Conservation (phyloP, 2,113 vertebrate genomes). For the Paradoxurus hermaphroditus region DNA sequence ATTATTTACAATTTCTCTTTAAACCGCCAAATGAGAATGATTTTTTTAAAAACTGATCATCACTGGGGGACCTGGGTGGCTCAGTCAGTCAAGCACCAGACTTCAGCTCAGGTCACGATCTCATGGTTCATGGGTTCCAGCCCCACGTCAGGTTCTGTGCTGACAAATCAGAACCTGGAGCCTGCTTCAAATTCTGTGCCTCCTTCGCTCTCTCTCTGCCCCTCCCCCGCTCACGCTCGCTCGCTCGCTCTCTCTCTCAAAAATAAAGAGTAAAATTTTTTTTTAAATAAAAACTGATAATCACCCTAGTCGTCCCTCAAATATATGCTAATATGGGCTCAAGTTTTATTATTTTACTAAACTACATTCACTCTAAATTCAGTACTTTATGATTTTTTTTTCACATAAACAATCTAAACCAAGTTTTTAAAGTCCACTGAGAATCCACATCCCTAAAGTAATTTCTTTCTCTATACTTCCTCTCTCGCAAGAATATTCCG, state of each 20-base stretch:
- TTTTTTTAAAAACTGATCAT: background rate
- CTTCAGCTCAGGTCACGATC: too few relatives aligned
- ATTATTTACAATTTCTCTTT: background rate
- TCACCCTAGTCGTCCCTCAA: background rate
- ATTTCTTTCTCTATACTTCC: background rate
- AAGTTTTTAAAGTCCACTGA: background rate
- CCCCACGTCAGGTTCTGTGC: too few relatives aligned
- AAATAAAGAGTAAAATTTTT: too few relatives aligned
- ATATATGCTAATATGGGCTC: background rate
- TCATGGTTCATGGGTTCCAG: too few relatives aligned
- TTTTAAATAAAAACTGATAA: background rate
- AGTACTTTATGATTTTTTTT: background rate
- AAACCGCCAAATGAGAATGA: background rate
- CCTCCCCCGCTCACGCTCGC: too few relatives aligned
- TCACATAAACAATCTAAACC: background rate
- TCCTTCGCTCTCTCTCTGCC: too few relatives aligned
- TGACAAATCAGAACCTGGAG: too few relatives aligned
- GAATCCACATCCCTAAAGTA: conserved; percentile 3
- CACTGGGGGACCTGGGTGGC: background rate
- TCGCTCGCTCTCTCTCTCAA: too few relatives aligned
- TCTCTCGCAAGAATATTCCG: background rate
- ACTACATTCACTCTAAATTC: background rate
- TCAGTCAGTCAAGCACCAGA: too few relatives aligned
- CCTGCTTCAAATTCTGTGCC: too few relatives aligned
- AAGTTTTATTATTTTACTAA: background rate